Evolutionary conservation across 2,888 invertebrate species (phyloP), one percentile per base, ranked within the genome.

Genomic region (Drosophila conformis): DNA sequence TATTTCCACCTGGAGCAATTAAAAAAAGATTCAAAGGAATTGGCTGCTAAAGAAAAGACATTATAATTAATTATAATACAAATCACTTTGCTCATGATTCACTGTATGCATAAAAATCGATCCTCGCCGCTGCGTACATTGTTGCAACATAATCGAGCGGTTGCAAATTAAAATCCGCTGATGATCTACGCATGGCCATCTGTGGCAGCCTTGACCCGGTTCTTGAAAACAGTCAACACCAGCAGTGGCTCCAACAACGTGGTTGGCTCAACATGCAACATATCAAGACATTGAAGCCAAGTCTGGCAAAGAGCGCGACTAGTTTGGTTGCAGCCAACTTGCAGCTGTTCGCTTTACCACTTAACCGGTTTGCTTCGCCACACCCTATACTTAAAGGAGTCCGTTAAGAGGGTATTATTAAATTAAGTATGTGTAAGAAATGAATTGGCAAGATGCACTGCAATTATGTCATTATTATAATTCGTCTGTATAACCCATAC

Each of bases 121-220:
- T 29, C 21, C 48, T 52, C 15, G 29, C 25, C 15, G 15, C 33
- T 36, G 29, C 58, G 25, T 66, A 58, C 35, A 21, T 31, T 58
- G 51, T 75, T 73, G 76, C 78, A 76, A 71, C 82, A 76, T 61
- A 73, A 64, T 78, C 35, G 73, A 75, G 61, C 36, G 56, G 51
- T 31, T 62, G 70, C 70, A 66, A 54, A 60, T 54, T 69, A 49
- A 54, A 80, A 78, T 67, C 29, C 65, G 60, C 75, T 75, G 69
- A 83, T 82, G 87, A 87, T 87, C 84, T 77, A 79, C 66, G 77
- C 77, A 76, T 69, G 69, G 78, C 67, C 73, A 59, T 70, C 71
- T 76, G 76, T 31, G 65, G 61, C 76, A 88, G 80, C 85, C 85
- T 85, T 85, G 85, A 85, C 85, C 85, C 66, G 87, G 87, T 85